Conservation (phyloP, 2,797 vertebrate genomes). For the Artibeus lituratus region DNA sequence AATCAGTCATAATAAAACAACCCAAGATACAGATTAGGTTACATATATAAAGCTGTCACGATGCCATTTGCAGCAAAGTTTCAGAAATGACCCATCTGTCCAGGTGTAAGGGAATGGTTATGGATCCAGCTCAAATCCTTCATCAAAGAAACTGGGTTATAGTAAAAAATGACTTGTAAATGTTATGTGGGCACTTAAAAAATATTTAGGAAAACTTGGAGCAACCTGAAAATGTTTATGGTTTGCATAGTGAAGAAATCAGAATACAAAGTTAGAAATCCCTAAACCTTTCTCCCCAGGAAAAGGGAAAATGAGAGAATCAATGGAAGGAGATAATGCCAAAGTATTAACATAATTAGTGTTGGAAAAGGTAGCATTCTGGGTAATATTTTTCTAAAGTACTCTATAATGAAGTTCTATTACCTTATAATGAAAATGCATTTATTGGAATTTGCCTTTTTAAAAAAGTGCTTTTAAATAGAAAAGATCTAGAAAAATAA, state of each 20-base stretch:
- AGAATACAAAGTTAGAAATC: slow-evolving; percentile 5
- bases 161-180: neutral
- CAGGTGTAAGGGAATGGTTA: neutral
- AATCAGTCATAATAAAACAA: slow-evolving; percentile 13
- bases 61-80: neutral
- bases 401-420: neutral
- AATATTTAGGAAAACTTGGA: slow-evolving; percentile 23
- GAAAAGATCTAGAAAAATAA: neutral
- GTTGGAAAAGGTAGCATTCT: neutral
- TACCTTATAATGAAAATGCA: slow-evolving; percentile 17
- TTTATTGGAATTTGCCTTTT: neutral
- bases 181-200: neutral
- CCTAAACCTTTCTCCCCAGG: neutral
- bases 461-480: neutral
- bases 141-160: neutral
- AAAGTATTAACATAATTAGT: neutral
- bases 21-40: neutral
- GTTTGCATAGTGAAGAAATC: slow-evolving; percentile 1
- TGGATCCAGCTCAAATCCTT: neutral
- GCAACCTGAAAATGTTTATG: neutral
- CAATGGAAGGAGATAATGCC: neutral
- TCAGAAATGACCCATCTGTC: neutral
- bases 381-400: neutral
- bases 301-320: neutral
- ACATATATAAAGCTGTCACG: neutral